These are phyloP conservation scores for Notarius quadriscutis DNA, from an alignment of 2,113 vertebrate species.

Conservation along the genomic window DNA sequence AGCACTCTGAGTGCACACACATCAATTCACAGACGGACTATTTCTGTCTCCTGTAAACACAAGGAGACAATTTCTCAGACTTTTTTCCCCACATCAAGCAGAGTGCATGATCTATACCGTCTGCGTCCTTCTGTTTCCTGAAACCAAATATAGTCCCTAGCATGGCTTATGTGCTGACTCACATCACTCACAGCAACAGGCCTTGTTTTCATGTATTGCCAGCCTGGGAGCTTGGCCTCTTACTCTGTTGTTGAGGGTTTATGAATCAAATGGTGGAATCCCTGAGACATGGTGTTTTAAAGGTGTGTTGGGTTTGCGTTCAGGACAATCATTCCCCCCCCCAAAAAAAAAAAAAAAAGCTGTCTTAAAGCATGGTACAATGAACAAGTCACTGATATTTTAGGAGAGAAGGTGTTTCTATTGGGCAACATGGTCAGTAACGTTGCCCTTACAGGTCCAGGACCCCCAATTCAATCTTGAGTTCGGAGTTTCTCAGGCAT, in stretches of 20 bases:
- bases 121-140: not conserved
- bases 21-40: conserved; percentile 20
- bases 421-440: not conserved
- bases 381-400: not conserved
- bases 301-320: not conserved
- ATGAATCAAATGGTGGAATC: not conserved
- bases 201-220: not conserved
- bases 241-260: not conserved
- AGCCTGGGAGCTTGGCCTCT: not conserved
- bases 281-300: not conserved
- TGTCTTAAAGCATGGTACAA: not conserved
- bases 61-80: conserved; percentile 11
- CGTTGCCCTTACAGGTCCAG: too few relatives aligned
- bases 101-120: not conserved
- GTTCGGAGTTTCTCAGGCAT: not conserved
- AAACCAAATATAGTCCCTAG: not conserved
- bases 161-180: conserved; percentile 1
- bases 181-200: not conserved
- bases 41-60: conserved; percentile 36
- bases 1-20: not conserved
- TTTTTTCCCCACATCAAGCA: not conserved
- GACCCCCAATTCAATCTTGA: not conserved
- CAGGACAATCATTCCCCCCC: too few relatives aligned
- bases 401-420: not conserved
- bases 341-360: not conserved